Evolutionary conservation across 2,113 vertebrate genomes (phyloP).

Genomic region (Promerops cafer): DNA sequence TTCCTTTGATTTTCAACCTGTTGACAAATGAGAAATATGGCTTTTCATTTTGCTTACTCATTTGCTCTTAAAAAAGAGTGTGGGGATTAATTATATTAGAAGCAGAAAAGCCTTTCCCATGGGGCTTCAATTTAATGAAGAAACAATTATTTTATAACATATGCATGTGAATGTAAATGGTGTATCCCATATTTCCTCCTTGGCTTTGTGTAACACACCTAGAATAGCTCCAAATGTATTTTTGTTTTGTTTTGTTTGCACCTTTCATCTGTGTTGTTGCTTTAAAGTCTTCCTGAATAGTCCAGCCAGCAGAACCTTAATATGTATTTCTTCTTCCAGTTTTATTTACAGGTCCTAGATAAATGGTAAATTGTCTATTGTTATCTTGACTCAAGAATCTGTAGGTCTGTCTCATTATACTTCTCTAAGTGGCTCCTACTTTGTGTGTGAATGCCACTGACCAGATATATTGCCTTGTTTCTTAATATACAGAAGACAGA

Average conservation of each 20-base stretch:
- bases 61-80: not conserved
- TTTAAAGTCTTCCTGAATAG: not conserved
- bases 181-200: not conserved
- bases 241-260: not conserved
- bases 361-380: not conserved
- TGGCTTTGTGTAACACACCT: not conserved
- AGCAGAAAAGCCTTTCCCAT: not conserved
- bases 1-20: not conserved
- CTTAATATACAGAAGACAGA: not conserved
- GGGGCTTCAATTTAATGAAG: not conserved
- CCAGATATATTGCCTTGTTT: not conserved
- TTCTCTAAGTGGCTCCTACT: not conserved
- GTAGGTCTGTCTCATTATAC: not conserved
- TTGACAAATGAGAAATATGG: not conserved
- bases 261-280: not conserved
- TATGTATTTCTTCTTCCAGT: not conserved
- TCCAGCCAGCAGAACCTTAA: not conserved
- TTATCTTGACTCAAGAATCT: not conserved
- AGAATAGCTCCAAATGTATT: not conserved
- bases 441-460: not conserved
- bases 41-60: not conserved
- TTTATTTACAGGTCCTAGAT: not conserved
- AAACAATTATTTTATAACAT: not conserved
- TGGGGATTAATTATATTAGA: not conserved
- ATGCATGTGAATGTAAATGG: not conserved